Base-by-base conservation (phyloP, 30 jellyfish, hydroid and myxozoan species). In the Clytia hemisphaerica region DNA sequence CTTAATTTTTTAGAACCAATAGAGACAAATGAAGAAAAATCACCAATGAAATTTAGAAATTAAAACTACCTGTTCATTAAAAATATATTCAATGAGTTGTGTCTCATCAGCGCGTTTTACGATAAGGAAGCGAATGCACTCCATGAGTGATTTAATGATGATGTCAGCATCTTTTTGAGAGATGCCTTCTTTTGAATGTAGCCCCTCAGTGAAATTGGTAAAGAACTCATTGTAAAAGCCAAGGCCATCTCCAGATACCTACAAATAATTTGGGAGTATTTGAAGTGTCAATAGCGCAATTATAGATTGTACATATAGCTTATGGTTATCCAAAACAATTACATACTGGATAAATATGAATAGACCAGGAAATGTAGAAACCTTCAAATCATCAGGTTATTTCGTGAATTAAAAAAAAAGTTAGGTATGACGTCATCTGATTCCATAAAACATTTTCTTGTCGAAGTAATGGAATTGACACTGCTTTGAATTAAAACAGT, bases 241-340 rank as follows among this genome's bases (percentile, higher is more conserved):
- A 34, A 24, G 28, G 27, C 75, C 85, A 6, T 83, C 91, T 26
- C 90, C 94, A 27, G 75, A 34, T 19, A 73, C 94, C 94, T 83
- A 27, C 18, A 46, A 78, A 25, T 27, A 2, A 61, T 21, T n/a
- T n/a, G n/a, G n/a, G n/a, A n/a, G n/a, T n/a, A n/a, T n/a, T n/a
- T n/a, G n/a, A n/a, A n/a, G n/a, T n/a, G n/a, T n/a, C n/a, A n/a
- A n/a, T n/a, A n/a, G n/a, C n/a, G n/a, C n/a, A n/a, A n/a, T n/a
- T n/a, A n/a, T n/a, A n/a, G n/a, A n/a, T n/a, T n/a, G n/a, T n/a
- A n/a, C n/a, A n/a, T n/a, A n/a, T n/a, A n/a, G n/a, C n/a, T n/a
- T n/a, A n/a, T n/a, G n/a, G n/a, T n/a, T n/a, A n/a, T n/a, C n/a
- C n/a, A n/a, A n/a, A 12, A n/a, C 28, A 3, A 71, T 26, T 62